Evolutionary conservation across 1,140 invertebrate species (phyloP), one percentile per base, ranked within the genome.

Genomic region (Orussus abietinus): DNA sequence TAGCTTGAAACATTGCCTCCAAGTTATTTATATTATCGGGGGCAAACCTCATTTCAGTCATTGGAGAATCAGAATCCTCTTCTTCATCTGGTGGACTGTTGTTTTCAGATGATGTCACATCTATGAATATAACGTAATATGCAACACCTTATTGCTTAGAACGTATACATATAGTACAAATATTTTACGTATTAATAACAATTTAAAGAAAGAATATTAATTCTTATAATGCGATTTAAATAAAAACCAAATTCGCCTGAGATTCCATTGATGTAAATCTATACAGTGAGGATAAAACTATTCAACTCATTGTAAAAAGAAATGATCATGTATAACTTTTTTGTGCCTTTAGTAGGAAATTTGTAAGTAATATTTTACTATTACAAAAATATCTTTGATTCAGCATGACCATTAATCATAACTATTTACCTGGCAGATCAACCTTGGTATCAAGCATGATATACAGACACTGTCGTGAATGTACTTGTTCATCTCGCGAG

Each of bases 401-500:
- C n/a, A n/a, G n/a, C n/a, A n/a, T n/a, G n/a, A 28, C 12, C 25
- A 10, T 28, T 12, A 2, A n/a, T 28, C 9, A 10, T 26, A 11
- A 9, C 26, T 38, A 53, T 48, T 32, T 65, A 78, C 77, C 75
- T 64, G 75, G 69, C 36, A 75, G 62, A 47, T 77, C 72, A 49
- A 84, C 60, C 61, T 78, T 74, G 12, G 75, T 75, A 64, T 86
- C 83, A 20, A 85, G 64, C 75, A 86, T 81, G 22, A 88, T 54
- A 62, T 85, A 87, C 14, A 88, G 63, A 72, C 83, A 86, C 50
- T 84, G 79, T 32, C 76, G 74, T 11, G 78, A 77, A 72, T 84
- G 82, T 35, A 75, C 65, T 45, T 63, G 66, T n/a, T 76, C 55
- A 66, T 89, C 85, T 69, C 78, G 73, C 9, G 84, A 84, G 30